phyloP scores from a whole-genome alignment of 2,113 vertebrate species.

The Calyptommatus sinebrachiatus region DNA sequence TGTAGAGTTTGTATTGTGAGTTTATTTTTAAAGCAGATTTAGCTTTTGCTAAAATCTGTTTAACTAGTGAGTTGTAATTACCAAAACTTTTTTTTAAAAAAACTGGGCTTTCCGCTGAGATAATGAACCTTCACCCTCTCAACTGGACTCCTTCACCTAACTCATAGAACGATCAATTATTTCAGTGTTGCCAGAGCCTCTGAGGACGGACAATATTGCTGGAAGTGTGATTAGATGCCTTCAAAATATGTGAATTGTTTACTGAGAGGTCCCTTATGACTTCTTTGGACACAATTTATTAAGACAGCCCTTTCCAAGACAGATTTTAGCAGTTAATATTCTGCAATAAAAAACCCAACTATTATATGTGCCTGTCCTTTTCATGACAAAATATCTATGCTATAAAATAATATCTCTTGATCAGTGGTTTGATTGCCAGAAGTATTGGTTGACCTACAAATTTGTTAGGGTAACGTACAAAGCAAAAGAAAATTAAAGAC shows the following conservation, averaged over 20 bases:
- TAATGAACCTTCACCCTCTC: slow-evolving; percentile 56
- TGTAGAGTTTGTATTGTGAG: slow-evolving; percentile 18
- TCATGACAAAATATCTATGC: slow-evolving; percentile 35
- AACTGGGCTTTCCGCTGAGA: slow-evolving; percentile 40
- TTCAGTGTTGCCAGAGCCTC: slow-evolving; percentile 53
- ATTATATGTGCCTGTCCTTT: slow-evolving; percentile 38
- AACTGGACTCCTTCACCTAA: slow-evolving; percentile 34
- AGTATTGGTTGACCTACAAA: neutral
- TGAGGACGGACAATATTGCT: slow-evolving; percentile 50
- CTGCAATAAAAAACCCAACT: slow-evolving; percentile 51
- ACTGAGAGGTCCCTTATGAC: slow-evolving; percentile 62
- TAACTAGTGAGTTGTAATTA: slow-evolving; percentile 40
- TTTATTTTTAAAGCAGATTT: neutral
- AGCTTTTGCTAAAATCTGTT: slow-evolving; percentile 18
- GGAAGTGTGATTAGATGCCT: slow-evolving; percentile 64
- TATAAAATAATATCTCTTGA: slow-evolving; percentile 17
- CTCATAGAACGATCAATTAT: slow-evolving; percentile 48
- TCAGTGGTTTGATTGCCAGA: neutral
- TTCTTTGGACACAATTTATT: slow-evolving; percentile 62
- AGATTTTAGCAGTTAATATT: slow-evolving; percentile 59
- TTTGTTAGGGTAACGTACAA: neutral
- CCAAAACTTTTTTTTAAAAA: slow-evolving; percentile 38
- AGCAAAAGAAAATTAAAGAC: neutral
- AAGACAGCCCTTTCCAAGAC: slow-evolving; percentile 48
- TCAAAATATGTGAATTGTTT: slow-evolving; percentile 62